Base-by-base conservation (phyloP, 1,140 invertebrate species). In the Hirudo medicinalis region DNA sequence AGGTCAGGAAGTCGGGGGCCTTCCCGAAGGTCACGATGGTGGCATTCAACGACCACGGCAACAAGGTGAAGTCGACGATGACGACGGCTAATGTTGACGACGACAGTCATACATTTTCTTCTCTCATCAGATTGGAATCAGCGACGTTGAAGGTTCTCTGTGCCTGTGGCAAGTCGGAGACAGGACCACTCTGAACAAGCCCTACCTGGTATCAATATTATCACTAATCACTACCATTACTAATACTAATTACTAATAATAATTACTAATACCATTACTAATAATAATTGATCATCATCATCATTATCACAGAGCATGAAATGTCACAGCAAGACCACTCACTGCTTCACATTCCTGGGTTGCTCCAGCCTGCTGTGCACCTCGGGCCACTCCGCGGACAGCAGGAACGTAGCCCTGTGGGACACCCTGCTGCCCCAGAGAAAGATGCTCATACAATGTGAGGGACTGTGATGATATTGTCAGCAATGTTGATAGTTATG, bases 361-460 rank as follows among this genome's bases (percentile, higher is more conserved):
- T 96, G 93, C 6, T 97, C 94, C 79, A 97, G 93, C 86, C 86
- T 99, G 75, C 86, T 99, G 57, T 94, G 94, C n/a, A 97, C 94
- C 72, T 92, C 92, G 73, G 96, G 96, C 20, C 92, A 96, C 78
- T 93, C 92, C 79, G 91, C 91, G 0, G 95, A 98, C 81, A 93
- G 91, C 78, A 90, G 91, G 78, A 99, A 99, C 82, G 91, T 99
- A n/a, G 92, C 91, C 67, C 86, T 99, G 71, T 99, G 96, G 96
- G 96, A 99, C 80, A 97, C 95, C 0, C 84, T 99, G 67, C 86
- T 99, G 82, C 96, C 96, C 9, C 88, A 90, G 76, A 91, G 91
- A 77, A 97, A 96, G 84, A 89, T 92, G 57, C 85, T 94, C 75
- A 90, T 99, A 68, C 89, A 91, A 83, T 79, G 82, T 84, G 75